Evolutionary conservation across 2,797 vertebrate genomes (phyloP).

Genomic region (Pelochelys cantorii): DNA sequence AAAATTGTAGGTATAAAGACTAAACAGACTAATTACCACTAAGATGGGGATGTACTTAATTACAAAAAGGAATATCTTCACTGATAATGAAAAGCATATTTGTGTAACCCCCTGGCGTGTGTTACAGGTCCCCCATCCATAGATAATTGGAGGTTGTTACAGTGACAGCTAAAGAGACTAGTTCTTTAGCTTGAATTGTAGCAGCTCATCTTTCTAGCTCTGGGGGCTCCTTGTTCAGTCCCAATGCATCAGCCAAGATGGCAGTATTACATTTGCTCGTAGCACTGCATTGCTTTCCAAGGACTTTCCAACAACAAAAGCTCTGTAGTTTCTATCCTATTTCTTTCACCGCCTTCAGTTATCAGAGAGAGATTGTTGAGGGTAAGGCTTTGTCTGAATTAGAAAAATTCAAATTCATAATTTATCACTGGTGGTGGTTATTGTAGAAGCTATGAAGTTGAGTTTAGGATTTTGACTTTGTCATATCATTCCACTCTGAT

Average conservation of each 20-base stretch:
- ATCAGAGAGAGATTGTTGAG: neutral
- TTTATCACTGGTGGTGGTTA: neutral
- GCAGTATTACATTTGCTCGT: neutral
- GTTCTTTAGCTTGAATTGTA: neutral
- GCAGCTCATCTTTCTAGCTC: neutral
- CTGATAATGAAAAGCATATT: neutral
- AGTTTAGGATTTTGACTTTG: neutral
- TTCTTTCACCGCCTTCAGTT: accelerated
- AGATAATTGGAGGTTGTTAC: neutral
- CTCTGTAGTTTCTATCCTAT: neutral
- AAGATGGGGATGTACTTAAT: neutral
- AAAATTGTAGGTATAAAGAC: neutral
- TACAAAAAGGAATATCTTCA: neutral
- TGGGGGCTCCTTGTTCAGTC: neutral
- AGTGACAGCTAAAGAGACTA: neutral
- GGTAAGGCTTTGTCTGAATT: neutral
- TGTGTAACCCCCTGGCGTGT: neutral
- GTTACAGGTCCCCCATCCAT: neutral
- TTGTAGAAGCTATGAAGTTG: neutral
- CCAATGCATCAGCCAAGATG: neutral
- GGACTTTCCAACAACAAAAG: neutral
- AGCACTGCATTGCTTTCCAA: slow-evolving; percentile 12
- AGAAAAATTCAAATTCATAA: neutral
- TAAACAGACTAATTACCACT: neutral
- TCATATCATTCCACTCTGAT: neutral